A percentile compares a stretch with the other conserved stretches of the same genome.
phyloP scores from a whole-genome alignment of 2,888 invertebrate species.

The Leptinotarsa tumamoca region DNA sequence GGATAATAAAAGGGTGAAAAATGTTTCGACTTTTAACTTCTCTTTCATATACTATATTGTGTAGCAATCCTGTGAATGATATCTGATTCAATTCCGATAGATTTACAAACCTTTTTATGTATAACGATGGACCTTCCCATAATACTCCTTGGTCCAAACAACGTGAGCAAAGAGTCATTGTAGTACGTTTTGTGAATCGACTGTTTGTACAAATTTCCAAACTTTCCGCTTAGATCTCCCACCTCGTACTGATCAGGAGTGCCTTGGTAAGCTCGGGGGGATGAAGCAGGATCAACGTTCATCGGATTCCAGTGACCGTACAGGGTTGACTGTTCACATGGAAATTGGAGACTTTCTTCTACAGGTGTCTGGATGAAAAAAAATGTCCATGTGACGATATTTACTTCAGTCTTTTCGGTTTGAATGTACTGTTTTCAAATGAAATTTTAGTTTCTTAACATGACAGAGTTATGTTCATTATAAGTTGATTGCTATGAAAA shows the following conservation, averaged over 20 bases:
- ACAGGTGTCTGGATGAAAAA: conserved; percentile 76
- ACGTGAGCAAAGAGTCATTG: conserved; percentile 84
- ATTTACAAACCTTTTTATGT: conserved; percentile 74
- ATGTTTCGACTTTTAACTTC: too few relatives aligned
- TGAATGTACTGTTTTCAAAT: neutral
- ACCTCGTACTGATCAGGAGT: conserved; percentile 89
- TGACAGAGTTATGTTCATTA: too few relatives aligned
- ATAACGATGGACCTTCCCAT: conserved; percentile 89
- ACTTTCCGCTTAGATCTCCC: conserved; percentile 89
- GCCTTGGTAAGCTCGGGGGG: conserved; percentile 72
- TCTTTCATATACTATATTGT: too few relatives aligned
- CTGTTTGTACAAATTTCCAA: conserved; percentile 79
- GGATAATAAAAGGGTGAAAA: too few relatives aligned
- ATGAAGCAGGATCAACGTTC: conserved; percentile 73
- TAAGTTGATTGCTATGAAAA: too few relatives aligned
- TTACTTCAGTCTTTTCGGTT: neutral
- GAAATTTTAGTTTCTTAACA: too few relatives aligned
- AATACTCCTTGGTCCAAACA: conserved; percentile 85
- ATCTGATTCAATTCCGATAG: too few relatives aligned
- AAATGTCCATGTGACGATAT: neutral
- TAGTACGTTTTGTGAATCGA: conserved; percentile 72
- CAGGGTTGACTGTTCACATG: conserved; percentile 85
- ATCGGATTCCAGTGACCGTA: conserved; percentile 91
- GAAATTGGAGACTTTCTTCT: conserved; percentile 85
- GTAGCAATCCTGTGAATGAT: too few relatives aligned